Percentiles rank a stretch among this genome's conserved stretches.
Evolutionary conservation across 2,888 invertebrate genomes (phyloP).

Genomic region (Thalpophila matura): DNA sequence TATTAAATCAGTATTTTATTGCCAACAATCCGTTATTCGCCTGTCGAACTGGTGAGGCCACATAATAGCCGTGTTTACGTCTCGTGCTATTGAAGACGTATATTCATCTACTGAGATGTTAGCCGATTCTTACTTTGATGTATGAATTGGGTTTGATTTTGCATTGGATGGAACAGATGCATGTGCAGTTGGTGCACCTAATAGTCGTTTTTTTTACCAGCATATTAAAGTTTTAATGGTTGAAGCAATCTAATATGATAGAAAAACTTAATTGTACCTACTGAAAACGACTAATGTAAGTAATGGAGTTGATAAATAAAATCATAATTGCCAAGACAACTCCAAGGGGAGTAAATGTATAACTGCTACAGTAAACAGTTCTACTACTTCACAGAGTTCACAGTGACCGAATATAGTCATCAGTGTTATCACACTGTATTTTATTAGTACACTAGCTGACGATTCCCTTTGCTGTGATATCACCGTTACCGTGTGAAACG

Average conservation of each 20-base stretch:
- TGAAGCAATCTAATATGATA: no score
- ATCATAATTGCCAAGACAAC: no score
- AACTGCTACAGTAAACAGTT: no score
- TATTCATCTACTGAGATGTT: constrained; percentile 41
- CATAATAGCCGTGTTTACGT: constrained; percentile 72
- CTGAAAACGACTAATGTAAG: no score
- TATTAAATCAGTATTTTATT: constrained; percentile 77
- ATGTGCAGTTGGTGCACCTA: constrained; percentile 2
- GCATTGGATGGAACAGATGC: constrained; percentile 25
- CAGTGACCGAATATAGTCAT: no score
- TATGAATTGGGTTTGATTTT: constrained; percentile 36
- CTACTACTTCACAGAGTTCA: no score
- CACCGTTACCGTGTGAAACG: background rate
- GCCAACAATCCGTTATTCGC: constrained; percentile 70
- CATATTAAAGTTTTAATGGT: constrained; percentile 3
- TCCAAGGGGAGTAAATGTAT: no score
- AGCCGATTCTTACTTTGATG: constrained; percentile 53
- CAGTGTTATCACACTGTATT: no score
- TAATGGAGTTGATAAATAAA: no score
- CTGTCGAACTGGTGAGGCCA: constrained; percentile 69
- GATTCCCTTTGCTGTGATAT: background rate
- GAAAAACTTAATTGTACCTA: no score
- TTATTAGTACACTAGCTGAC: background rate
- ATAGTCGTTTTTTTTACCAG: background rate
- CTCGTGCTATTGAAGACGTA: constrained; percentile 46